A percentile compares a stretch with the other conserved stretches of the same genome.
These are phyloP conservation scores for Melanerpes aurifrons DNA, from an alignment of 2,113 vertebrate species.

Conservation along the genomic window DNA sequence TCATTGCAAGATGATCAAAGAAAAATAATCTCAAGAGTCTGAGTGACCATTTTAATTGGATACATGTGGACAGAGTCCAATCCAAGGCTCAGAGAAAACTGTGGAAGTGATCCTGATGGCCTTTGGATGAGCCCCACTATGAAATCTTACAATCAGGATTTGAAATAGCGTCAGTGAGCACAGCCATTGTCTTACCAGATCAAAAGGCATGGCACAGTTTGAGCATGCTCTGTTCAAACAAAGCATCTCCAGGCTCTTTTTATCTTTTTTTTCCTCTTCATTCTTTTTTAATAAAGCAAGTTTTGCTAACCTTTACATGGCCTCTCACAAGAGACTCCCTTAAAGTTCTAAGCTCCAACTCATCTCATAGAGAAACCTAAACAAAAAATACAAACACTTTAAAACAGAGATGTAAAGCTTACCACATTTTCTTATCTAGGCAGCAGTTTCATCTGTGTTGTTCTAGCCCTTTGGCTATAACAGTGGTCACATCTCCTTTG, in stretches of 20 bases:
- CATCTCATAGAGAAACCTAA: not conserved
- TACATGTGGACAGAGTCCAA: not conserved
- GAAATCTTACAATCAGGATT: not conserved
- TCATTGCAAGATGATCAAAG: constrained; percentile 18
- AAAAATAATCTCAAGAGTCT: not conserved
- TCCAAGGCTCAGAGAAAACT: not conserved
- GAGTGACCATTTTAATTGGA: not conserved
- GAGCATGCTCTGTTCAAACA: not conserved
- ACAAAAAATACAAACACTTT: not conserved
- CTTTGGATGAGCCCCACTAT: not conserved
- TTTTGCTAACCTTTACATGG: constrained; percentile 3
- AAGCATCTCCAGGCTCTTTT: not conserved
- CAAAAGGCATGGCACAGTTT: not conserved
- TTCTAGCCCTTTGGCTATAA: not conserved
- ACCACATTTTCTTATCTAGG: not conserved
- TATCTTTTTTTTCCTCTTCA: not conserved
- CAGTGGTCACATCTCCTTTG: not conserved
- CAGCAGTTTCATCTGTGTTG: not conserved
- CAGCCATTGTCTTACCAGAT: not conserved
- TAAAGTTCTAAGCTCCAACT: not conserved
- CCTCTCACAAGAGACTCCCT: not conserved
- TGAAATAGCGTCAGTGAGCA: not conserved
- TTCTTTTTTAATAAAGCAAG: constrained; percentile 14
- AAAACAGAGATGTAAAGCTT: not conserved
- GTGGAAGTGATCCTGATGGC: not conserved